Evolutionary conservation across 1,140 invertebrate genomes (phyloP), one percentile per base, ranked within the genome.

Genomic region (Drosophila nigrodunni): DNA sequence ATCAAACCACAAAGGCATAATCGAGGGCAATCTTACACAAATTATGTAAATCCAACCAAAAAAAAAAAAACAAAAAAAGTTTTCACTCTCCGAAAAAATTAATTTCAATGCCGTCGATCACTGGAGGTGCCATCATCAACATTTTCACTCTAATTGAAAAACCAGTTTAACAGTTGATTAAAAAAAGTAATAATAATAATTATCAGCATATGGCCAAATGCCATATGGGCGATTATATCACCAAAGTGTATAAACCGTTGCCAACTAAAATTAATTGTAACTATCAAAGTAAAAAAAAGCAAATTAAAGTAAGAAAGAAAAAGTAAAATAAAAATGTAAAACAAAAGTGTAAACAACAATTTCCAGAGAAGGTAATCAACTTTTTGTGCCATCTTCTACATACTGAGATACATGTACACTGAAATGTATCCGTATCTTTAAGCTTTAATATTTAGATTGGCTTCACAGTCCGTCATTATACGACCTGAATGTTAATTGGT

Each of bases 81-180:
- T 88, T 88, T 88, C 85, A 85, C 85, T 89, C 71, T 54, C 52
- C 44, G 69, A 77, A 67, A 73, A 72, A 43, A 61, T 72, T 13
- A 72, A 76, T 73, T 76, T 76, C 69, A 76, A 66, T 72, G 74
- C 47, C 64, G 64, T 44, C 74, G 52, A 62, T 15, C 41, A 60
- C 44, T 72, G 70, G 83, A 72, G 80, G 85, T 78, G 83, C 80
- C 80, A 86, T 86, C 83, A 88, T 74, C 83, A 87, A 79, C 85
- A 88, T 88, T 88, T 88, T 88, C 85, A 88, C 85, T 88, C 85
- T 88, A 88, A 88, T 88, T 88, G 85, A 88, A 90, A 88, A 88
- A 88, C 85, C 85, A 89, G 85, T 88, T 88, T 88, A 89, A 80
- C 85, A 78, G 80, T 89, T 83, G 85, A 83, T 88, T 88, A 88